phyloP scores from a whole-genome alignment of 2,888 invertebrate species.

The Galerucella nymphaeae region DNA sequence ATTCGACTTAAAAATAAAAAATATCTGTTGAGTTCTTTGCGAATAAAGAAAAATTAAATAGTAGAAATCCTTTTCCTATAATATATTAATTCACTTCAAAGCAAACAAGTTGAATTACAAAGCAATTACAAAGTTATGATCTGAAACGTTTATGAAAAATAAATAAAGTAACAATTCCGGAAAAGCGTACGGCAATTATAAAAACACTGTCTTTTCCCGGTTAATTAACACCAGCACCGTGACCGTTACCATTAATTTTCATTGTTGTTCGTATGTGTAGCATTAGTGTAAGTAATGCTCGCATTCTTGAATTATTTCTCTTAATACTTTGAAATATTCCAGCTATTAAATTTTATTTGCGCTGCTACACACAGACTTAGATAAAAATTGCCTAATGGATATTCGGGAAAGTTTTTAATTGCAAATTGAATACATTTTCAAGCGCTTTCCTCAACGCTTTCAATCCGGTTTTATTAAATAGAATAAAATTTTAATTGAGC shows the following conservation, averaged over 20 bases:
- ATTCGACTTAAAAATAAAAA: no score
- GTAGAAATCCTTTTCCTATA: neutral
- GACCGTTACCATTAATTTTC: conserved; percentile 51
- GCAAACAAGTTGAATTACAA: conserved; percentile 20
- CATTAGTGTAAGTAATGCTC: conserved; percentile 49
- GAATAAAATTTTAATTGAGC: conserved; percentile 7
- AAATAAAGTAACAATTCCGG: conserved; percentile 50
- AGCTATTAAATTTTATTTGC: conserved; percentile 40
- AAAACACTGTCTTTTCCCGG: conserved; percentile 52
- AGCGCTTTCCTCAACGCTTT: neutral
- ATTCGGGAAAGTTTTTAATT: conserved; percentile 22
- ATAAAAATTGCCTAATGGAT: conserved; percentile 33
- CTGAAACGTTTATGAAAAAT: conserved; percentile 39
- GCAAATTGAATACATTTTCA: conserved; percentile 2
- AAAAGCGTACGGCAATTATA: conserved; percentile 51
- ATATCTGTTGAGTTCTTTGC: no score
- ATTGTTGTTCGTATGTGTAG: conserved; percentile 48
- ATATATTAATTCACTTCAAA: neutral
- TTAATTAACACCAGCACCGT: conserved; percentile 50
- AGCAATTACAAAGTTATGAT: conserved; percentile 33
- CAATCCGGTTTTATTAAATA: conserved; percentile 5
- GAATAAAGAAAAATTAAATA: neutral
- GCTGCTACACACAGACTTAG: conserved; percentile 12
- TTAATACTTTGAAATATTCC: conserved; percentile 44
- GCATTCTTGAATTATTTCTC: conserved; percentile 51